Conservation (phyloP, 2,888 invertebrate species). For the Siphonodentalium dalli region DNA sequence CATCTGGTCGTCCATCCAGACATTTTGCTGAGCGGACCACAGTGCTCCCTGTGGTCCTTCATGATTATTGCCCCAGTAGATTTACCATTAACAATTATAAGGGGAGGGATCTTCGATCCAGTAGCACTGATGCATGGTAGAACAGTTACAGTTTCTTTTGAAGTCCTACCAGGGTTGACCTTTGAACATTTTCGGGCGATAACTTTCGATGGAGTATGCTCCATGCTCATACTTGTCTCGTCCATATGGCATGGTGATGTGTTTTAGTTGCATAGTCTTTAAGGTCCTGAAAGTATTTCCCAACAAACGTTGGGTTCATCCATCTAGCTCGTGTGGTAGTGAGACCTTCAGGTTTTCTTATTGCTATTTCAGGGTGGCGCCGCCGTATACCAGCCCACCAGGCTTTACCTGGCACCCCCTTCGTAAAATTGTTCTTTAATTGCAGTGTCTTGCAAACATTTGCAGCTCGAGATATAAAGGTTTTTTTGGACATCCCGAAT, state of each 20-base stretch:
- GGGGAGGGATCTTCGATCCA: slow-evolving; percentile 28
- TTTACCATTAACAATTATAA: slow-evolving; percentile 34
- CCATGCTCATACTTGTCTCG: too few species aligned
- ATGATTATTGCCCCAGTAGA: slow-evolving; percentile 17
- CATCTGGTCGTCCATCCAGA: slow-evolving; percentile 35
- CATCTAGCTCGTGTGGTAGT: slow-evolving; percentile 17
- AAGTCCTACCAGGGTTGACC: slow-evolving; percentile 4
- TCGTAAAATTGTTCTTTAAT: too few species aligned
- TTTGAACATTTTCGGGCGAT: slow-evolving; percentile 6
- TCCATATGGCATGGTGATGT: too few species aligned
- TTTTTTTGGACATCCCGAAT: too few species aligned
- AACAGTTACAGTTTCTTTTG: too few species aligned
- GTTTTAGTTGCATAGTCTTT: background rate
- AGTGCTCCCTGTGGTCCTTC: slow-evolving; percentile 24
- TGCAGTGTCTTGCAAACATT: too few species aligned
- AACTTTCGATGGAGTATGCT: slow-evolving; percentile 9
- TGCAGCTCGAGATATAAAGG: too few species aligned
- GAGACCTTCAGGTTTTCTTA: slow-evolving; percentile 22
- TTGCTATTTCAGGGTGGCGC: slow-evolving; percentile 13
- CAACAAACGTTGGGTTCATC: slow-evolving; percentile 15
- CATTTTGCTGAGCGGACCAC: slow-evolving; percentile 32
- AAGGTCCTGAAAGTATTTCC: slow-evolving; percentile 18
- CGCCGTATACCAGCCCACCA: slow-evolving; percentile 21
- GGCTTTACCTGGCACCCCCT: slow-evolving; percentile 25
- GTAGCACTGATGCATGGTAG: too few species aligned